Percentiles rank a stretch among this genome's conserved stretches.
Conservation (phyloP, 2,113 vertebrate genomes). For the Butorides virescens region DNA sequence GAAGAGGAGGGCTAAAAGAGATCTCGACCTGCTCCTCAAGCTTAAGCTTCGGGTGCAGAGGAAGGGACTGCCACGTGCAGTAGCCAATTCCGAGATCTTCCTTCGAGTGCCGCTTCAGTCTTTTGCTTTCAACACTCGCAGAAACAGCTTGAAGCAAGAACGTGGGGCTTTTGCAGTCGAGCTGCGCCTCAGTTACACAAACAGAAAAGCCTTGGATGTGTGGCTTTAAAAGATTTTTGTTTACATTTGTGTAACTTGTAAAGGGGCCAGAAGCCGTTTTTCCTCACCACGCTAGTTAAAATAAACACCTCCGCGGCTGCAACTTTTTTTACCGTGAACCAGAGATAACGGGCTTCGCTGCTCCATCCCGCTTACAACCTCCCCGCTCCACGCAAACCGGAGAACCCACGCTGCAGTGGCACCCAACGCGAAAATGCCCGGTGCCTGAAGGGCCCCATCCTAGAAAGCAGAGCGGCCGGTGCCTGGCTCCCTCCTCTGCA, state of each 20-base stretch:
- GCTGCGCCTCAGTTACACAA: neutral
- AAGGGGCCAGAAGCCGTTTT: neutral
- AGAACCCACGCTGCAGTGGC: accelerated
- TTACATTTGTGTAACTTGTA: neutral
- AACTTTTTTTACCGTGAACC: neutral
- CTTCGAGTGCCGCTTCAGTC: neutral
- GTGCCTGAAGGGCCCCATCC: accelerated
- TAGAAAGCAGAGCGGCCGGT: accelerated
- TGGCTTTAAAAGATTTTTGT: neutral
- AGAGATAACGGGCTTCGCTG: neutral
- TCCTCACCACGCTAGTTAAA: neutral
- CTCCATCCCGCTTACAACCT: neutral
- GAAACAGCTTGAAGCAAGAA: neutral
- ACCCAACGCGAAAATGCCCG: accelerated
- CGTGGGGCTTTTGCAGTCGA: neutral
- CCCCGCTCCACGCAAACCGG: neutral
- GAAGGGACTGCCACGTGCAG: accelerated
- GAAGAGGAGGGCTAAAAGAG: neutral
- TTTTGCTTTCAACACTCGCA: neutral
- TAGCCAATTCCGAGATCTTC: neutral
- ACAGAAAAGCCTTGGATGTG: neutral
- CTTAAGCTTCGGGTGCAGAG: neutral
- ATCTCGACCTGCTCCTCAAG: neutral
- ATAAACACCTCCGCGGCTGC: neutral
- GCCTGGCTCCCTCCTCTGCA: accelerated